Evolutionary conservation across 2,888 invertebrate genomes (phyloP), one percentile per base, ranked within the genome.

Genomic region (Orchesellides sinensis): DNA sequence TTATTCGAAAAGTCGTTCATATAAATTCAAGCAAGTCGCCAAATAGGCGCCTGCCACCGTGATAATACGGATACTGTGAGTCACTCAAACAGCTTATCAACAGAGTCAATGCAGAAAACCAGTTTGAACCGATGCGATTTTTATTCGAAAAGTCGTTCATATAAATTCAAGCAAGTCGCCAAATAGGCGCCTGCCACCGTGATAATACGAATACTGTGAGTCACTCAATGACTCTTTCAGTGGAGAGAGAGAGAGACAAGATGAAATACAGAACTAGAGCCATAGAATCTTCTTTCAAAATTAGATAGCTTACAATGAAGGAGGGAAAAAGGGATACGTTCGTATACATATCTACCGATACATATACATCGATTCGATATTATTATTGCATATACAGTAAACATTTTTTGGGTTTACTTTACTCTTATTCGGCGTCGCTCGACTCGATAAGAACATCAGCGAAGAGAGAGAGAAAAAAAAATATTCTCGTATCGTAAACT

Each of bases 391-490:
- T 35, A 63, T 32, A 63, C n/a, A 66, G 66, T 66, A 56, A 74
- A 74, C 52, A 52, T 54, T 40, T 54, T 59, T 73, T 14, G 35
- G 52, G 49, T 59, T 77, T 49, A 47, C 59, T n/a, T n/a, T n/a
- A n/a, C n/a, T n/a, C n/a, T 32, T 59, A 77, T 54, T 77, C 68
- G 77, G 77, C 68, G 77, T 68, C 68, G 45, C 77, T 77, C 77
- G 77, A 61, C 59, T 59, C 59, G 59, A 74, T 54, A 65, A 65
- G 49, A 73, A 25, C 2, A 65, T 3, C 27, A n/a, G n/a, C n/a
- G n/a, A n/a, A n/a, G n/a, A n/a, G n/a, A n/a, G n/a, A n/a, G n/a
- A n/a, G 19, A 21, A 21, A 14, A 49, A 23, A 25, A 65, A 65
- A 40, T 40, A 23, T 40, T 27, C 27, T 19, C 52, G 17, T 14